Percentiles rank a stretch among this genome's conserved stretches.
These are phyloP conservation scores for Tinea semifulvella DNA, from an alignment of 2,888 invertebrate genomes.

Conservation along the genomic window DNA sequence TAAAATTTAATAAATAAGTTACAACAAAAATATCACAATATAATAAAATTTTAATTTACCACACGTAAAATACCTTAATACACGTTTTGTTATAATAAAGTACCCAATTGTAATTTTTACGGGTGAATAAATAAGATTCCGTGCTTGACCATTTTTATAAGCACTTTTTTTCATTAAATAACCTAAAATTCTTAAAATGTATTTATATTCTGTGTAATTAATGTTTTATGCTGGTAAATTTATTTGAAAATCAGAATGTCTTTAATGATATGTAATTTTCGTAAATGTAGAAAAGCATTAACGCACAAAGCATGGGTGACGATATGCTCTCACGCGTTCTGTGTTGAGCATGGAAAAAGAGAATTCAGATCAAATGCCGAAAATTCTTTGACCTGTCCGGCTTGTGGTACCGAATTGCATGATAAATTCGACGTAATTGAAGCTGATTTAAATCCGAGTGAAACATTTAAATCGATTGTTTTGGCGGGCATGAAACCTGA, in stretches of 20 bases:
- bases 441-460: conserved; percentile 58
- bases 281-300: conserved; percentile 57
- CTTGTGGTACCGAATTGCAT: conserved; percentile 54
- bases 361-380: conserved; percentile 55
- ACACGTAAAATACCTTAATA: conserved; percentile 1
- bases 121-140: too few relatives aligned
- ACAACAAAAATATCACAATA: not conserved
- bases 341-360: conserved; percentile 59
- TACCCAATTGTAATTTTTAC: too few relatives aligned
- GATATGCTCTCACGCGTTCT: conserved; percentile 65
- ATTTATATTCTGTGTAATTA: too few relatives aligned
- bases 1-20: conserved; percentile 14
- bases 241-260: conserved; percentile 27
- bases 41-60: not conserved
- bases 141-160: too few relatives aligned
- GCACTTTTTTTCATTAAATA: too few relatives aligned
- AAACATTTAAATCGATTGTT: conserved; percentile 62
- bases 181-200: too few relatives aligned
- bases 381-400: conserved; percentile 55
- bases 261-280: conserved; percentile 60
- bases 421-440: conserved; percentile 63
- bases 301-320: conserved; percentile 61
- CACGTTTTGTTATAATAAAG: too few relatives aligned
- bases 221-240: not conserved
- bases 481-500: conserved; percentile 63